Base-by-base conservation (phyloP, 1,140 invertebrate genomes). In the Bombyx mori region DNA sequence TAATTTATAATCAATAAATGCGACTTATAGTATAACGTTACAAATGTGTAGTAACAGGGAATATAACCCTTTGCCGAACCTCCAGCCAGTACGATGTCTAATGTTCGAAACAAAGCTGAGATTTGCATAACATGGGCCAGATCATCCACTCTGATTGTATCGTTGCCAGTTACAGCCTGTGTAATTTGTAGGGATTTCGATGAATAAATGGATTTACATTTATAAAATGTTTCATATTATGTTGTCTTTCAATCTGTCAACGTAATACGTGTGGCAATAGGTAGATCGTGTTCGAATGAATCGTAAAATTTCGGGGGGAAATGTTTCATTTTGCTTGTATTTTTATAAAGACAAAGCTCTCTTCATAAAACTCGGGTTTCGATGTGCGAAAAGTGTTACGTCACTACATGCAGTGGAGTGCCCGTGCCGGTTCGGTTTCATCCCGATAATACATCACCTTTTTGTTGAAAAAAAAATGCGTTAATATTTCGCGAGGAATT, bases 401-500 rank as follows among this genome's bases (percentile, higher is more conserved):
- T 59, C 62, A 64, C 58, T 52, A 62, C 57, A 66, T 35, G 26
- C 60, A 56, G 54, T 64, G 44, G 42, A 54, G 52, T 60, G 53
- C 42, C 58, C 53, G 53, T 26, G 26, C 4, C 26, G 26, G 50
- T 54, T 45, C 46, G 46, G 57, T 62, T 62, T 56, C 57, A 60
- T 63, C 57, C 61, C 66, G 62, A 73, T 77, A 80, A 80, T 73
- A 79, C 71, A 75, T 82, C 73, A 77, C 69, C 73, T 78, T 72
- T 79, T 79, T 79, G 71, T 76, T 76, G 73, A 71, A 75, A 80
- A 83, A 71, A 80, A 80, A 79, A 80, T 82, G 71, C 77, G 76
- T 77, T 84, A 81, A 82, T 84, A 84, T 81, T 82, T 77, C 63
- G 69, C 73, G 66, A 73, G 76, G 79, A 82, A 84, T 84, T 84